Percentiles rank a stretch among this genome's conserved stretches.
Conservation (phyloP, 2,888 invertebrate genomes). For the Plagodis pulveraria region DNA sequence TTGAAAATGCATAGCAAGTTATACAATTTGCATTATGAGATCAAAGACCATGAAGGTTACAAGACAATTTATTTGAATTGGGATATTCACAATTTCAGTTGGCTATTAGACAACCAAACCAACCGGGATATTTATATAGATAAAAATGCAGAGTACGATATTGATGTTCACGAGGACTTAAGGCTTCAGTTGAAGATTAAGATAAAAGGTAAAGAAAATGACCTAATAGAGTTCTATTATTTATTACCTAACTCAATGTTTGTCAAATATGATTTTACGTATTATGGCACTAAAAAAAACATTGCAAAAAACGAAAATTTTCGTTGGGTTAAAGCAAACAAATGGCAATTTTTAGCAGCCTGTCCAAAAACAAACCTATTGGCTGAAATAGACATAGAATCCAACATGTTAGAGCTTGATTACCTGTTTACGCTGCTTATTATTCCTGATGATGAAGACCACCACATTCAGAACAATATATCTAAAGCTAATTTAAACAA, state of each 20-base stretch:
- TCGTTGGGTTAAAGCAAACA: conserved; percentile 72
- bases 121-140: conserved; percentile 68
- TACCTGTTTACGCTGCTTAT: conserved; percentile 75
- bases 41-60: too few species aligned
- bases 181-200: conserved; percentile 75
- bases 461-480: conserved; percentile 46
- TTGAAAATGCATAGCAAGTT: too few species aligned
- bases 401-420: conserved; percentile 68
- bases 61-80: conserved; percentile 44
- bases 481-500: conserved; percentile 60
- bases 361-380: conserved; percentile 70
- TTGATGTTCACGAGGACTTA: conserved; percentile 47
- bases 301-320: conserved; percentile 60
- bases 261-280: conserved; percentile 71
- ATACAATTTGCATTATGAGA: too few species aligned
- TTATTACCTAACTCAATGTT: conserved; percentile 69
- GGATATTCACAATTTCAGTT: conserved; percentile 70
- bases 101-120: conserved; percentile 64
- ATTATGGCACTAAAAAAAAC: conserved; percentile 70
- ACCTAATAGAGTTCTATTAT: conserved; percentile 75
- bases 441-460: conserved; percentile 71
- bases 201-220: conserved; percentile 71
- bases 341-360: conserved; percentile 76
- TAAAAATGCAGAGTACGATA: conserved; percentile 48
- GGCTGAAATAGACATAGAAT: conserved; percentile 65